These are phyloP conservation scores for Sebastes steindachneri DNA, from an alignment of 2,797 vertebrate genomes.

Conservation along the genomic window DNA sequence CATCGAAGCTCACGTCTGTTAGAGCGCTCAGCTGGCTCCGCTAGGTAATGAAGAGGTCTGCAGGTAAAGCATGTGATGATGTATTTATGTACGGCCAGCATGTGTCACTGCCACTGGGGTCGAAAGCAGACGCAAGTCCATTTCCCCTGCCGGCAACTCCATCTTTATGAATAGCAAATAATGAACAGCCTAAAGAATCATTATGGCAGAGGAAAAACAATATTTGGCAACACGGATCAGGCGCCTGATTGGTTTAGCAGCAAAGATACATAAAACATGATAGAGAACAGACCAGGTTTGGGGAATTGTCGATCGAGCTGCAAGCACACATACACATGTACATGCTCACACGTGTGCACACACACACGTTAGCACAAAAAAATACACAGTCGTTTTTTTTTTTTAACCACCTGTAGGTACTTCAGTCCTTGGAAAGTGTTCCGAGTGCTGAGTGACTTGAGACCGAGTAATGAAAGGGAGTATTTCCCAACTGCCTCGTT, in stretches of 20 bases:
- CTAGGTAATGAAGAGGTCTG: constrained; percentile 61
- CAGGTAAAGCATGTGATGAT: constrained; percentile 75
- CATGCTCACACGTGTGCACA: constrained; percentile 3
- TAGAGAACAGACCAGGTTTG: constrained; percentile 60
- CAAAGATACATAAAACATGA: constrained; percentile 67
- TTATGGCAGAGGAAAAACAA: constrained; percentile 69
- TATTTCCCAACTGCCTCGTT: constrained; percentile 63
- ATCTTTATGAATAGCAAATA: constrained; percentile 77
- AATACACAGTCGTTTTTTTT: constrained; percentile 41
- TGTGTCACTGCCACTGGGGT: constrained; percentile 60
- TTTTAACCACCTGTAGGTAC: constrained; percentile 54
- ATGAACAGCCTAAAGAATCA: constrained; percentile 75
- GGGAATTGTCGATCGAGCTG: constrained; percentile 54
- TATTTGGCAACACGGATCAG: constrained; percentile 65
- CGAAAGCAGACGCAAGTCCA: constrained; percentile 45
- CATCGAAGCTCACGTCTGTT: constrained; percentile 73
- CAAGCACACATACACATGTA: constrained; percentile 9
- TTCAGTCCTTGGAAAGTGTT: constrained; percentile 63
- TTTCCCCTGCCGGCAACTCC: constrained; percentile 58
- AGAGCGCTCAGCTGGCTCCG: constrained; percentile 60
- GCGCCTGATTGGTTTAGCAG: constrained; percentile 79
- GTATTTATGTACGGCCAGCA: constrained; percentile 69
- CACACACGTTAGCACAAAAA: constrained; percentile 27
- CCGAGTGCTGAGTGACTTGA: constrained; percentile 57
- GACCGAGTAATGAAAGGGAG: constrained; percentile 59